phyloP scores from a whole-genome alignment of 2,797 vertebrate genomes.

The Urocyon cinereoargenteus region DNA sequence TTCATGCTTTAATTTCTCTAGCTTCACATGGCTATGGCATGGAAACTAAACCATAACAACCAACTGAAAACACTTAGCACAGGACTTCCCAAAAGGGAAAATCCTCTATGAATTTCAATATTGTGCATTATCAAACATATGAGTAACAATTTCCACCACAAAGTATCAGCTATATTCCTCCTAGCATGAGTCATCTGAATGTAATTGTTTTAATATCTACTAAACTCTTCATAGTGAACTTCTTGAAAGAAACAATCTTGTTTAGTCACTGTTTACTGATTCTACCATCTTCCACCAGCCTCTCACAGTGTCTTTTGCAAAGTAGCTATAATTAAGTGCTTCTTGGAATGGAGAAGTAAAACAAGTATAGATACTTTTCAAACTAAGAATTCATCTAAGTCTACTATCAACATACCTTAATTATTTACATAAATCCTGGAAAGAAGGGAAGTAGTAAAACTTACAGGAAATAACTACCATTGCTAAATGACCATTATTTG shows the following conservation, averaged over 20 bases:
- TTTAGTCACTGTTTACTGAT: background rate
- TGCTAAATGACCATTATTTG: background rate
- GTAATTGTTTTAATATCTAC: background rate
- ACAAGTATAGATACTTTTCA: background rate
- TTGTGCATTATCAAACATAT: background rate
- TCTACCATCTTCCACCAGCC: background rate
- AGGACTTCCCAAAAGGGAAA: background rate
- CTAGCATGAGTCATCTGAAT: background rate
- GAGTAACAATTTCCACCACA: background rate
- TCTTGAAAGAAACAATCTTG: background rate
- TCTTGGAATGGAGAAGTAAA: background rate
- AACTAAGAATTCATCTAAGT: background rate
- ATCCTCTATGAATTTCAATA: background rate
- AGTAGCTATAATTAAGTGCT: background rate
- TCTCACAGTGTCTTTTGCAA: background rate
- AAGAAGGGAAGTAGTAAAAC: background rate
- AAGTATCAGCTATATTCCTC: background rate
- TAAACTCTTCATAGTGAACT: background rate
- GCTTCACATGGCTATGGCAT: background rate
- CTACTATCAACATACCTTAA: background rate
- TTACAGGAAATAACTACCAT: background rate
- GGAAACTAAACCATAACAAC: background rate
- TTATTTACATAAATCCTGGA: slow-evolving; percentile 11
- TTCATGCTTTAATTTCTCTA: background rate
- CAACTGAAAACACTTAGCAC: background rate